These are phyloP conservation scores for Meliscaeva auricollis DNA, from an alignment of 2,888 invertebrate species.

Conservation along the genomic window DNA sequence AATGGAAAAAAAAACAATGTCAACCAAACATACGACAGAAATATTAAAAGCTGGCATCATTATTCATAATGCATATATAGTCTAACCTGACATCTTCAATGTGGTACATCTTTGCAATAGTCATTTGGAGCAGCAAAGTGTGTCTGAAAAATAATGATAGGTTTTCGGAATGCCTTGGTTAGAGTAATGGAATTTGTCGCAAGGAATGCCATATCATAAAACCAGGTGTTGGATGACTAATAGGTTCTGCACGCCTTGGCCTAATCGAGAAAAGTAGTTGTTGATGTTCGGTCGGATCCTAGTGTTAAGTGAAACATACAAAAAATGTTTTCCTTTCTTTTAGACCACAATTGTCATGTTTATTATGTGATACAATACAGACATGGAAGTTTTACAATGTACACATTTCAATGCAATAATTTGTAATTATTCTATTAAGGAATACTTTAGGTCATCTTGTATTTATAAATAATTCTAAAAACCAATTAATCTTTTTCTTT, in stretches of 20 bases:
- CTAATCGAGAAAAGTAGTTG: conserved; percentile 23
- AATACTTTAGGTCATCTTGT: too few relatives aligned
- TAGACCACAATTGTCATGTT: background rate
- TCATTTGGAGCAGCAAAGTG: conserved; percentile 42
- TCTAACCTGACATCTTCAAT: conserved; percentile 49
- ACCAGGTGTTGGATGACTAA: conserved; percentile 33
- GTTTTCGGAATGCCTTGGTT: conserved; percentile 20
- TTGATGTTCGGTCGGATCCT: background rate
- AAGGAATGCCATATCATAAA: conserved; percentile 35
- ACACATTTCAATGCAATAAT: too few relatives aligned
- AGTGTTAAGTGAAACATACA: background rate
- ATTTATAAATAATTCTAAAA: too few relatives aligned
- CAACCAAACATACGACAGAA: conserved; percentile 30
- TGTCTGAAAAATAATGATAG: conserved; percentile 52
- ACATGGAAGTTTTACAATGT: too few relatives aligned
- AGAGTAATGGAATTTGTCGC: conserved; percentile 41
- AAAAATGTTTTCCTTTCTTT: background rate
- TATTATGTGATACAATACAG: background rate
- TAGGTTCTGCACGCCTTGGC: background rate
- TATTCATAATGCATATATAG: conserved; percentile 65
- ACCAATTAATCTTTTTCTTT: too few relatives aligned
- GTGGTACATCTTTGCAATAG: conserved; percentile 37
- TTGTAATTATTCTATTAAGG: too few relatives aligned
- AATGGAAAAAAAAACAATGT: conserved; percentile 26
- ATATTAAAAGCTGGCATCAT: conserved; percentile 61